Evolutionary conservation across 2,113 vertebrate species (phyloP).

Genomic region (Chloropsis cyanopogon): DNA sequence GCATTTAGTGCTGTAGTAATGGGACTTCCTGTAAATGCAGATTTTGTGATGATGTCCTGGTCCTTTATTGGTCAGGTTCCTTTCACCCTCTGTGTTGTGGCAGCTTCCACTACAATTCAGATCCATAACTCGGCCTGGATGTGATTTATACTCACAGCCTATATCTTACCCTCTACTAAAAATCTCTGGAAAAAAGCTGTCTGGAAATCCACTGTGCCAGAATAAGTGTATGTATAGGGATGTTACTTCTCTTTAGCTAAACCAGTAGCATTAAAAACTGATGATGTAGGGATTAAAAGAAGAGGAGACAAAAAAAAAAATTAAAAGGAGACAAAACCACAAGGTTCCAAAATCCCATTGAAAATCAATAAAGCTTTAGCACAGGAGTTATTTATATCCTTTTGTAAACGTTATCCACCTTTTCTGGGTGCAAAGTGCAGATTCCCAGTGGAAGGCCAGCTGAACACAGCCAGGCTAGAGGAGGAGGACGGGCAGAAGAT

Average conservation of each 20-base stretch:
- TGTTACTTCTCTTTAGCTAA: not conserved
- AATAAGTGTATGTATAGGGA: not conserved
- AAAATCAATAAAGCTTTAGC: not conserved
- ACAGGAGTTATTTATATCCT: slow-evolving; percentile 4
- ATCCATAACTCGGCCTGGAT: not conserved
- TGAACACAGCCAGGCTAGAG: not conserved
- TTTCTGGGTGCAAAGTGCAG: slow-evolving; percentile 22
- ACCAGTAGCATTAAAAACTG: not conserved
- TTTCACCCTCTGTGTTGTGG: not conserved
- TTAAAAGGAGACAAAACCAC: not conserved
- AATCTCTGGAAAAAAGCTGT: not conserved
- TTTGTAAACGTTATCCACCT: slow-evolving; percentile 27
- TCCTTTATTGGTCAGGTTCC: not conserved
- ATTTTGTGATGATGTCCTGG: not conserved
- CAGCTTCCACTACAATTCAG: not conserved
- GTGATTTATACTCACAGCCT: not conserved
- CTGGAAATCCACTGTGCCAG: not conserved
- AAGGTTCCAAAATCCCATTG: not conserved
- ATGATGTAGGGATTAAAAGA: not conserved
- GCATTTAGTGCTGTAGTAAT: not conserved
- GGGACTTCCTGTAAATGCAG: not conserved
- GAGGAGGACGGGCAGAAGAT: not conserved
- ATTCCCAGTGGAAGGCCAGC: not conserved
- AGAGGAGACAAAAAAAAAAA: not conserved
- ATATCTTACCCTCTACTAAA: not conserved